Evolutionary conservation across 2,888 invertebrate genomes (phyloP).

Genomic region (Sialis lutaria): DNA sequence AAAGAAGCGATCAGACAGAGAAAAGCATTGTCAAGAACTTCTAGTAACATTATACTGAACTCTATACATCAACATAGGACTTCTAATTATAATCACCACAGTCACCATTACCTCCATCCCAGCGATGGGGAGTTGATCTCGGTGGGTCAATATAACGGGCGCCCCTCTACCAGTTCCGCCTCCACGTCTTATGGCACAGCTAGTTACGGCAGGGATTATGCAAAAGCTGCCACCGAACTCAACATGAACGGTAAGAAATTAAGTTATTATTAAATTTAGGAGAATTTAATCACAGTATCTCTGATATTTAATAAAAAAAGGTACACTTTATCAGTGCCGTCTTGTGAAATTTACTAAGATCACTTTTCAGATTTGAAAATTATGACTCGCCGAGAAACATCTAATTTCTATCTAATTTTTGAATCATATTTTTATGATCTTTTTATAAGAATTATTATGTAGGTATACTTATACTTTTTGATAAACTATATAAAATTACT

Average conservation of each 20-base stretch:
- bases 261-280: background rate
- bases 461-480: too few relatives aligned
- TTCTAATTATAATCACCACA: slow-evolving; percentile 50
- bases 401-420: too few relatives aligned
- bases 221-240: slow-evolving; percentile 48
- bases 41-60: slow-evolving; percentile 68
- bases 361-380: background rate
- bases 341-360: background rate
- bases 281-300: background rate
- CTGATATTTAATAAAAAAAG: background rate
- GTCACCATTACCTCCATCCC: slow-evolving; percentile 36
- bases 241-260: slow-evolving; percentile 47
- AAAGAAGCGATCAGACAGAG: slow-evolving; percentile 69
- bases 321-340: background rate
- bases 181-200: slow-evolving; percentile 33
- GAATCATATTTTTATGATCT: too few relatives aligned
- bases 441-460: too few relatives aligned
- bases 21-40: slow-evolving; percentile 69
- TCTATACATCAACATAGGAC: slow-evolving; percentile 69
- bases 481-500: too few relatives aligned
- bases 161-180: slow-evolving; percentile 40
- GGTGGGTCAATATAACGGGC: slow-evolving; percentile 35
- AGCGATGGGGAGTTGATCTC: slow-evolving; percentile 35
- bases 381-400: background rate
- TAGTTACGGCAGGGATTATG: slow-evolving; percentile 27